Evolutionary conservation across 2,888 invertebrate genomes (phyloP), one percentile per base, ranked within the genome.

Genomic region (Cistogaster globosa): DNA sequence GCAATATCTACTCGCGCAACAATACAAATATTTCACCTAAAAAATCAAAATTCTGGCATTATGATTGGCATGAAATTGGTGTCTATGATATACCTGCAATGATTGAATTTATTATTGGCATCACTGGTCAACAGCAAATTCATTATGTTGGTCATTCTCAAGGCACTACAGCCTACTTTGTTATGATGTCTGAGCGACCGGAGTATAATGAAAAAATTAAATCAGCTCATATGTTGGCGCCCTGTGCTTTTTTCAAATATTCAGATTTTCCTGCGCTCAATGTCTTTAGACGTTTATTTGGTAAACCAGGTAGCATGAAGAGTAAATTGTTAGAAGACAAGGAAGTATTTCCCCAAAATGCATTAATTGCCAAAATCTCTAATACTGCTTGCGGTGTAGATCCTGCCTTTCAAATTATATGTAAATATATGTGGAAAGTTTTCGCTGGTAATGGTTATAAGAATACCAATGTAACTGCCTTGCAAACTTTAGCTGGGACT

Each of bases 51-150:
- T 92, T 91, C 84, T 92, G 92, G 92, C 88, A 89, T 48, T 92
- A 92, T 71, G 97, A 97, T 88, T 98, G 96, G 94, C 97, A 98
- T 90, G 97, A 99, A 92, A 97, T 98, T 93, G 98, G 96, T 1
- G 92, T 95, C 58, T 95, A 96, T 90, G 92, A 92, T 82, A 74
- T 92, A 9, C 87, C 92, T 0, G 87, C 90, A 12, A 90, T 91
- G 89, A 89, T 92, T 36, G 91, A 92, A 78, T 91, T 88, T 38
- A 89, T 92, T 5, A 65, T 89, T 16, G 72, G 76, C 0, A 5
- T 62, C 4, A 92, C 90, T 0, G 84, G 86, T 5, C 75, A 81
- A 20, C 0, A 26, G 0, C 67, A 89, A 48, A 14, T 92, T 5
- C 90, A 91, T 79, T 92, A 91, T 75, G 88, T 87, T 14, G 91